Evolutionary conservation across 2,888 invertebrate species (phyloP), one percentile per base, ranked within the genome.

Genomic region (Caenorhabditis sp.): DNA sequence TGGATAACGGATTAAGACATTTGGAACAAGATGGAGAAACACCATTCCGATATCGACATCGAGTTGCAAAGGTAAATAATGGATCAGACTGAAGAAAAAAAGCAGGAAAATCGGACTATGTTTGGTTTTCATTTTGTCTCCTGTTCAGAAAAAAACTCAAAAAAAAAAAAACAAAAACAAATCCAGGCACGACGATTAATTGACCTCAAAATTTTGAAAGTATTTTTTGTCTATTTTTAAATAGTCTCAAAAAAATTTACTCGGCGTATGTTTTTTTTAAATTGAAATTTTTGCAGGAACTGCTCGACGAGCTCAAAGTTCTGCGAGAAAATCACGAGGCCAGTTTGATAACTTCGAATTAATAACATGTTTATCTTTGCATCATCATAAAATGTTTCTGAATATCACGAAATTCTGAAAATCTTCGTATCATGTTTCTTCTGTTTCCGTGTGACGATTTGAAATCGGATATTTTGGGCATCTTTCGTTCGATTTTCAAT

Each of bases 1-100:
- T 80, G 57, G 76, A 76, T 57, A 68, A 66, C 27, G 75, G 74
- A 26, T 60, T 80, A 14, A 71, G 70, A 23, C 77, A 77, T 66
- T 43, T 82, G 55, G 78, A 79, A 57, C 63, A 81, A 55, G 82
- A 82, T 60, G 82, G 80, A 37, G 82, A 82, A 54, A 76, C 67
- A 8, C 79, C 82, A 8, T 82, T 81, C 74, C 66, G 82, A 21
- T 76, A 76, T 59, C 64, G 72, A 19, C 75, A 82, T 63, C 65
- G 62, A 24, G 43, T 70, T 6, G 73, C 79, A 1, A 57, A 65
- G 57, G 70, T 50, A 14, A 50, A 17, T n/a, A 5, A 37, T 37
- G 8, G 8, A 14, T n/a, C n/a, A n/a, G 10, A 10, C 14, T 37
- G 37, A 37, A 37, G 14, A 37, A 37, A 37, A 37, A 10, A 37